Evolutionary conservation across 2,797 vertebrate genomes (phyloP).

Genomic region (Sebastes iracundus): DNA sequence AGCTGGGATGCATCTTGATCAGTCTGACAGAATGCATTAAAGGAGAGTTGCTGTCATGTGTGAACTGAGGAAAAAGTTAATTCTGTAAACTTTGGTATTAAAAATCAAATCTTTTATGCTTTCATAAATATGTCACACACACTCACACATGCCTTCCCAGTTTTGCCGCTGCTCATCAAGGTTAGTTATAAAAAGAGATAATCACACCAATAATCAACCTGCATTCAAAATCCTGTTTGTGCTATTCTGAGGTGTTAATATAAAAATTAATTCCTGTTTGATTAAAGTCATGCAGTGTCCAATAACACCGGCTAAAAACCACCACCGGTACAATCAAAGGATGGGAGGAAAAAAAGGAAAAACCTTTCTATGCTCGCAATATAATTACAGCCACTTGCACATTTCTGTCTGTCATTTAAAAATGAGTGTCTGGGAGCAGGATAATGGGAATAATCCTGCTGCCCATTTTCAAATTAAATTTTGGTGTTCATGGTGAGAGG

Average conservation of each 20-base stretch:
- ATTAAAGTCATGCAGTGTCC: constrained; percentile 27
- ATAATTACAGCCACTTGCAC: constrained; percentile 66
- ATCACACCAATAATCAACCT: not conserved
- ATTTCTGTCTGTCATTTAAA: constrained; percentile 72
- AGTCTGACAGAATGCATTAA: not conserved
- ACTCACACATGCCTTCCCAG: not conserved
- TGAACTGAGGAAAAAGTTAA: not conserved
- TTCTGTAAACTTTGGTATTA: not conserved
- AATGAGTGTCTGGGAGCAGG: constrained; percentile 62
- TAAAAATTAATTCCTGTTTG: constrained; percentile 20
- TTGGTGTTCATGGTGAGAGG: constrained; percentile 56
- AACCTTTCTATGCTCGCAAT: constrained; percentile 16
- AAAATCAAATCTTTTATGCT: not conserved
- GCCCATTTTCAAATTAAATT: constrained; percentile 78
- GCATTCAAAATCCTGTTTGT: constrained; percentile 1
- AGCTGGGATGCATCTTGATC: constrained; percentile 29
- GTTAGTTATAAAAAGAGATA: not conserved
- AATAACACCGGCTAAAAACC: constrained; percentile 4
- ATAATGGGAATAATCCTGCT: constrained; percentile 77
- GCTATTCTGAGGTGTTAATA: constrained; percentile 19
- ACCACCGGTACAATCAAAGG: constrained; percentile 31
- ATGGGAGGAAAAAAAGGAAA: constrained; percentile 4
- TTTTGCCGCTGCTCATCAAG: not conserved
- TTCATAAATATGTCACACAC: not conserved
- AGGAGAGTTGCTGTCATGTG: not conserved